phyloP scores from a whole-genome alignment of 2,888 invertebrate genomes.

The Melolontha melolontha region DNA sequence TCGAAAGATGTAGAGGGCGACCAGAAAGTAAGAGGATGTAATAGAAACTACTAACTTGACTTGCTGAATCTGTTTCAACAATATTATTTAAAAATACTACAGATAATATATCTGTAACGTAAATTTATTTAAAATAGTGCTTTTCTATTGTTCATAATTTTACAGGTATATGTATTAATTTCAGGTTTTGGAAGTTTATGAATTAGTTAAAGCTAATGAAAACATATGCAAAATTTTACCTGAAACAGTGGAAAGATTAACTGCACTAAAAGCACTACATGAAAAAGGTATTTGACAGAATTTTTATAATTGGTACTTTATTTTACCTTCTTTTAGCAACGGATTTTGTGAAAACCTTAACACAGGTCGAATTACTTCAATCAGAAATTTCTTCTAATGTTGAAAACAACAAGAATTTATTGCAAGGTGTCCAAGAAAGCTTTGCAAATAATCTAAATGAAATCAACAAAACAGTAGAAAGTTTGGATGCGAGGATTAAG shows the following conservation, averaged over 20 bases:
- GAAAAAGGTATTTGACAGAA: slow-evolving; percentile 78
- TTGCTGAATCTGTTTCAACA: too few relatives aligned
- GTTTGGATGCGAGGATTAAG: slow-evolving; percentile 79
- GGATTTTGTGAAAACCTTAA: slow-evolving; percentile 86
- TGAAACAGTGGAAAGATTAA: slow-evolving; percentile 85
- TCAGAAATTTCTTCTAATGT: slow-evolving; percentile 77
- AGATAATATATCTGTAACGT: too few relatives aligned
- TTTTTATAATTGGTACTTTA: neutral
- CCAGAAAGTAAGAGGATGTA: slow-evolving; percentile 62
- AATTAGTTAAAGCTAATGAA: slow-evolving; percentile 88
- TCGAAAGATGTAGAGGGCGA: slow-evolving; percentile 70
- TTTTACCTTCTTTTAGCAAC: slow-evolving; percentile 73
- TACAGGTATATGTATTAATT: slow-evolving; percentile 50
- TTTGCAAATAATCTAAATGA: slow-evolving; percentile 84
- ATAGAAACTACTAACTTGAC: neutral
- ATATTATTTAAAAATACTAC: too few relatives aligned
- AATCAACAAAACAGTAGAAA: slow-evolving; percentile 80
- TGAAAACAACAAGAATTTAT: slow-evolving; percentile 81
- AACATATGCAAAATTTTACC: slow-evolving; percentile 83
- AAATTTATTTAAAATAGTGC: too few relatives aligned
- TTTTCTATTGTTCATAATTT: neutral
- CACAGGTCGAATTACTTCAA: slow-evolving; percentile 83
- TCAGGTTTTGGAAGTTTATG: slow-evolving; percentile 86
- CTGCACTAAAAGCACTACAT: slow-evolving; percentile 88
- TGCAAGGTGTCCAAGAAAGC: slow-evolving; percentile 84